Percentiles rank a stretch among this genome's conserved stretches.
These are phyloP conservation scores for Micrasema longulum DNA, from an alignment of 1,140 invertebrate genomes.

Conservation along the genomic window DNA sequence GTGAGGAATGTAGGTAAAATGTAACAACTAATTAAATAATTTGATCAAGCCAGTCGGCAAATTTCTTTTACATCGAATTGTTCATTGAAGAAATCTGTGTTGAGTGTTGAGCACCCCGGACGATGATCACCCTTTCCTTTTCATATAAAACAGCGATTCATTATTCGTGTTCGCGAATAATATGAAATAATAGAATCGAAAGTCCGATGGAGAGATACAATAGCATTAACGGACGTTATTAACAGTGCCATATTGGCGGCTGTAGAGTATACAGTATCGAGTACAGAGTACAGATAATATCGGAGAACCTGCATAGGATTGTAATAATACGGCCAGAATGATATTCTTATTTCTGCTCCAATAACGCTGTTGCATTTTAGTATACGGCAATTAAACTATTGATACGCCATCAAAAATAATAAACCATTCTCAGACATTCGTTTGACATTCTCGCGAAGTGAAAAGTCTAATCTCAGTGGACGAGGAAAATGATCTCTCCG, in stretches of 20 bases:
- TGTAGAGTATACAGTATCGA: no score
- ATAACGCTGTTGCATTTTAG: conserved; percentile 18
- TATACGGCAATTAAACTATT: conserved; percentile 9
- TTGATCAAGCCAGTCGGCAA: no score
- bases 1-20: no score
- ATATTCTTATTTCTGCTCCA: conserved; percentile 42
- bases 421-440: conserved; percentile 7
- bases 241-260: background rate
- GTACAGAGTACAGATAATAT: conserved; percentile 6
- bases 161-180: background rate
- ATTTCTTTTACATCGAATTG: no score
- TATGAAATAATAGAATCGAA: conserved; percentile 23
- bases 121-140: conserved; percentile 3
- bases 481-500: conserved; percentile 8
- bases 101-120: no score
- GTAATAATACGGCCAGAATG: conserved; percentile 22
- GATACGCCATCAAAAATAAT: conserved; percentile 10
- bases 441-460: background rate
- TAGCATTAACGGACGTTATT: background rate
- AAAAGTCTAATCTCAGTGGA: background rate
- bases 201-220: conserved; percentile 22
- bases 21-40: no score
- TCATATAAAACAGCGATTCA: background rate
- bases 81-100: no score
- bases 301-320: background rate